Evolutionary conservation across 2,797 vertebrate genomes (phyloP).

Genomic region (Nothura maculosa): DNA sequence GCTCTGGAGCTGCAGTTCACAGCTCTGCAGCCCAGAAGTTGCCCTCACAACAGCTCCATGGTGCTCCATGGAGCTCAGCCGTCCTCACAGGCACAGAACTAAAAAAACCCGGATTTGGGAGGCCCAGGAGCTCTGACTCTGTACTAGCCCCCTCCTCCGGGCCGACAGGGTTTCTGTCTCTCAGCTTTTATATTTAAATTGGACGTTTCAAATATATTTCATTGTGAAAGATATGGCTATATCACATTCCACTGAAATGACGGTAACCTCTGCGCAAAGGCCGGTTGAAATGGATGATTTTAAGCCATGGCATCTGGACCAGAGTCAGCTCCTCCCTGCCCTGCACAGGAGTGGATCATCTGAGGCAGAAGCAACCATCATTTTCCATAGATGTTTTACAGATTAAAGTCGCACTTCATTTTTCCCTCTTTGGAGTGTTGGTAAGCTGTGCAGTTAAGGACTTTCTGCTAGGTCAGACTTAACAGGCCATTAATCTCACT

Average conservation of each 20-base stretch:
- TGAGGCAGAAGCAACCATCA: background rate
- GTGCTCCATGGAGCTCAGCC: background rate
- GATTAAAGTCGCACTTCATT: constrained; percentile 1
- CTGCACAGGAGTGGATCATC: background rate
- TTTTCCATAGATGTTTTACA: background rate
- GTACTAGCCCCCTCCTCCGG: background rate
- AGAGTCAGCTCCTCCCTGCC: constrained; percentile 8
- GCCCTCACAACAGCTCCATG: background rate
- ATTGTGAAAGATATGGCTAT: constrained; percentile 18
- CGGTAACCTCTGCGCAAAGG: constrained; percentile 9
- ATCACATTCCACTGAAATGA: constrained; percentile 32
- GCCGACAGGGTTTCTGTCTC: background rate
- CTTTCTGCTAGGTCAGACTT: background rate
- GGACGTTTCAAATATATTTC: background rate
- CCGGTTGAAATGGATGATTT: background rate
- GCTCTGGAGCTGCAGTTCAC: background rate
- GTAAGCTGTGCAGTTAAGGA: constrained; percentile 19
- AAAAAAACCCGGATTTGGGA: background rate
- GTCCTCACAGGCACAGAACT: background rate
- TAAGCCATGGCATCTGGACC: background rate
- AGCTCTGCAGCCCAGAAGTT: background rate
- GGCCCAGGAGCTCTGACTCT: background rate
- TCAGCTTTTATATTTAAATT: background rate
- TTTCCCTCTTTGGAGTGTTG: background rate
- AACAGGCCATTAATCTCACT: background rate